phyloP scores from a whole-genome alignment of 2,113 vertebrate genomes.

The Callaeas wilsoni region DNA sequence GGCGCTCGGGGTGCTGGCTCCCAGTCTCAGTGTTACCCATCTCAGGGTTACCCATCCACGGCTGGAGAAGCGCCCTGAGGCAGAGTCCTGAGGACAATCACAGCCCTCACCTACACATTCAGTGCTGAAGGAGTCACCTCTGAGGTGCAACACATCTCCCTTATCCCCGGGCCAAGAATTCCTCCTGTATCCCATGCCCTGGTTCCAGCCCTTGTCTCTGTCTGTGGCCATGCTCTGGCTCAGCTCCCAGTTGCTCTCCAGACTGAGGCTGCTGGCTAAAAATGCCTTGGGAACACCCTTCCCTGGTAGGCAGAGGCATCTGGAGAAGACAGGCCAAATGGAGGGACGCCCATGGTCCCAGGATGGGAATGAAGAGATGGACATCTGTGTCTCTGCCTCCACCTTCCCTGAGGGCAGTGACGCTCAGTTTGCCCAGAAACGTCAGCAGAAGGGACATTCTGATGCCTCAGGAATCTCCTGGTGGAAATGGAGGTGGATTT shows the following conservation, averaged over 20 bases:
- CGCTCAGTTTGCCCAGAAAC: not conserved
- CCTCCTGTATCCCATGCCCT: not conserved
- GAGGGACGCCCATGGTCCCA: not conserved
- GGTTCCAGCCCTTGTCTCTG: not conserved
- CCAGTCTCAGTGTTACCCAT: not conserved
- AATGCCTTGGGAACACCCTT: not conserved
- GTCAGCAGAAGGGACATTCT: not conserved
- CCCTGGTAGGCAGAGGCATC: not conserved
- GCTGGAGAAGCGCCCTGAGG: not conserved
- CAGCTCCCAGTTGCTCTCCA: not conserved
- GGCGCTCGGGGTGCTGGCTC: not conserved
- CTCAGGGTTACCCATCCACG: not conserved
- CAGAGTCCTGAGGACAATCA: not conserved
- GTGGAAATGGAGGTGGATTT: not conserved
- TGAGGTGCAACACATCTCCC: not conserved
- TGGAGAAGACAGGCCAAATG: not conserved
- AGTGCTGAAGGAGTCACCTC: not conserved
- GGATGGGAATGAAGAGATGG: not conserved
- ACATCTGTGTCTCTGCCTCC: not conserved
- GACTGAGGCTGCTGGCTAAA: not conserved
- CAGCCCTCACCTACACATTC: not conserved
- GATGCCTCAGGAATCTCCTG: not conserved
- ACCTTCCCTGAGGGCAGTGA: not conserved
- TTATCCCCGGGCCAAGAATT: not conserved
- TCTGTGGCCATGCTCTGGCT: not conserved